Conservation (phyloP, 2,888 invertebrate genomes). For the Drosophila cyrtoloma region DNA sequence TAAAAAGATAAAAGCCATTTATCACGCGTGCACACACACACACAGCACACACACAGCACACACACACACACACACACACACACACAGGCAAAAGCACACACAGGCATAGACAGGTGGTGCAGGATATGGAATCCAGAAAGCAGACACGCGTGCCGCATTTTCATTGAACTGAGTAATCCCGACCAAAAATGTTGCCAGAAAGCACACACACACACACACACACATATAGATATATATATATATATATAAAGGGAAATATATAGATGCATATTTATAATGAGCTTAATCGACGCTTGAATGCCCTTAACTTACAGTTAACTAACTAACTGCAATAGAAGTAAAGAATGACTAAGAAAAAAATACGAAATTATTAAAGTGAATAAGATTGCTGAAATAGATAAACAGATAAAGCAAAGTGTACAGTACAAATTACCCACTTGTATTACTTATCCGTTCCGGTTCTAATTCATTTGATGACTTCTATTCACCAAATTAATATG, state of each 20-base stretch:
- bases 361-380: not conserved
- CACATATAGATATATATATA: not conserved
- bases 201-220: not conserved
- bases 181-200: slow-evolving; percentile 6
- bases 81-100: not conserved
- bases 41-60: slow-evolving; percentile 19
- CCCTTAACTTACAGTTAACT: slow-evolving; percentile 8
- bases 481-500: not conserved
- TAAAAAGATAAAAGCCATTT: slow-evolving; percentile 81
- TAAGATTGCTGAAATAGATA: too few relatives aligned
- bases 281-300: slow-evolving; percentile 6
- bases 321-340: not conserved
- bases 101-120: slow-evolving; percentile 41
- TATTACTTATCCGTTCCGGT: not conserved
- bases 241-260: not conserved
- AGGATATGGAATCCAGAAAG: slow-evolving; percentile 36
- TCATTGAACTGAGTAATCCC: slow-evolving; percentile 66
- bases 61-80: not conserved
- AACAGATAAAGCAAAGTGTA: not conserved
- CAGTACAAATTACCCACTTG: not conserved
- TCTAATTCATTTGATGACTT: not conserved
- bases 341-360: not conserved
- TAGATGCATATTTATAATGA: not conserved
- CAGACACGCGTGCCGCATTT: slow-evolving; percentile 54
- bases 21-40: slow-evolving; percentile 68